Conservation (phyloP, 2,113 vertebrate species). For the Clarias batrachus region DNA sequence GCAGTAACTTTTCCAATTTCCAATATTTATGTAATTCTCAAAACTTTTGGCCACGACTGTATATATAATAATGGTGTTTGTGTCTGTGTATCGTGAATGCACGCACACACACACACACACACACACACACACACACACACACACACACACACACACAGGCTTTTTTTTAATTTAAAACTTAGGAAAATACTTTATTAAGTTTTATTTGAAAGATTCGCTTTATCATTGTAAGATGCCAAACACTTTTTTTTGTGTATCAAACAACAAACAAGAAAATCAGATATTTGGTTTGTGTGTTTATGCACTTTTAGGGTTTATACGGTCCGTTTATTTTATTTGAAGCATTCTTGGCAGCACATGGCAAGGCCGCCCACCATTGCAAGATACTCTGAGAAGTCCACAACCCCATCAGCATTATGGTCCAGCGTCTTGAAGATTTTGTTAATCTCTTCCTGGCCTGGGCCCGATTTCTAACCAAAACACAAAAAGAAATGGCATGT, state of each 20-base stretch:
- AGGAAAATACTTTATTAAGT: constrained; percentile 40
- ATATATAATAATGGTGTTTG: too few species aligned
- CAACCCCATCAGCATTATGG: constrained; percentile 59
- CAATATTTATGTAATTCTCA: too few species aligned
- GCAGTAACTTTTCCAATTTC: too few species aligned
- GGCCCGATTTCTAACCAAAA: constrained; percentile 51
- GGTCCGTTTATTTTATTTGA: background rate
- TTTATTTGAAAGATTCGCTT: constrained; percentile 27
- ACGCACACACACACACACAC: background rate
- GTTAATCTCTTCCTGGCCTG: constrained; percentile 57
- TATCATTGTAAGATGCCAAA: background rate
- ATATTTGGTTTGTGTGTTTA: background rate
- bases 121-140: too few species aligned
- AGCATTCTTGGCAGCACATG: constrained; percentile 61
- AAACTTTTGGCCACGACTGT: too few species aligned
- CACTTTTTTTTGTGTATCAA: background rate
- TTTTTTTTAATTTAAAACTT: constrained; percentile 6
- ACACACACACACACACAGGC: background rate
- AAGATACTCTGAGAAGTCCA: constrained; percentile 72
- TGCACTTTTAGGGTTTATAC: background rate
- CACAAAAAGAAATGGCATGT: background rate
- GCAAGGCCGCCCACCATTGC: constrained; percentile 62
- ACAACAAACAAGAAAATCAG: background rate
- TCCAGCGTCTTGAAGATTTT: constrained; percentile 68
- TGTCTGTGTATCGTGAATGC: too few species aligned